These are phyloP conservation scores for Cynodonichthys magdalenae DNA, from an alignment of 2,797 vertebrate genomes.

Conservation along the genomic window DNA sequence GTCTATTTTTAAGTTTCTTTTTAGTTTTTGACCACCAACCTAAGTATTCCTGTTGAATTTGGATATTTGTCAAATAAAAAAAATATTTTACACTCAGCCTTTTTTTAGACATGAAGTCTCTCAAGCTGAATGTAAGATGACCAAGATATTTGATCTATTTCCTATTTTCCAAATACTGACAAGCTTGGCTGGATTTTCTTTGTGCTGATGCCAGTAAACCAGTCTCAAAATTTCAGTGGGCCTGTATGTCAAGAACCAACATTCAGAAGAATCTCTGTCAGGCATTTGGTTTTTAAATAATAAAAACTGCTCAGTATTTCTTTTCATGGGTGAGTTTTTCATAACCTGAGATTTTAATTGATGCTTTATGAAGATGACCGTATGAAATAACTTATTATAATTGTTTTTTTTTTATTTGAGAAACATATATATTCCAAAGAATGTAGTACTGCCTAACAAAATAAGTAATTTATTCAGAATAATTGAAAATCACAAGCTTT, in stretches of 20 bases:
- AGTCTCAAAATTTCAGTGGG: constrained; percentile 28
- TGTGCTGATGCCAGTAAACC: constrained; percentile 33
- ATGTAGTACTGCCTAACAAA: neutral
- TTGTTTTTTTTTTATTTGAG: too few species aligned
- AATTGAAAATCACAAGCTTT: constrained; percentile 7
- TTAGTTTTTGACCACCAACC: too few species aligned
- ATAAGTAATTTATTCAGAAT: constrained; percentile 13
- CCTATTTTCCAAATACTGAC: constrained; percentile 50
- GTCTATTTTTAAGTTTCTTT: too few species aligned
- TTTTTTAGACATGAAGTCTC: constrained; percentile 3
- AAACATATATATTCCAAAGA: too few species aligned
- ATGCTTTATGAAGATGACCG: too few species aligned
- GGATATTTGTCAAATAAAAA: neutral
- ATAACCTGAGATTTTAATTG: too few species aligned
- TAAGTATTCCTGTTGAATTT: too few species aligned
- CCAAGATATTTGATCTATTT: constrained; percentile 43
- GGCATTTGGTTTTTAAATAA: constrained; percentile 15
- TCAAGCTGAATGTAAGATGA: constrained; percentile 21
- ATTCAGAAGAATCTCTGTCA: constrained; percentile 22
- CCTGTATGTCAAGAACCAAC: constrained; percentile 6
- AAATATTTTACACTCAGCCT: constrained; percentile 1
- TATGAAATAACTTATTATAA: too few species aligned
- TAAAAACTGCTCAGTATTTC: constrained; percentile 7
- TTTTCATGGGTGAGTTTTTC: neutral
- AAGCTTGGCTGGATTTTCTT: constrained; percentile 51